Base-by-base conservation (phyloP, 1,140 invertebrate species). In the Calliopsis andreniformis region DNA sequence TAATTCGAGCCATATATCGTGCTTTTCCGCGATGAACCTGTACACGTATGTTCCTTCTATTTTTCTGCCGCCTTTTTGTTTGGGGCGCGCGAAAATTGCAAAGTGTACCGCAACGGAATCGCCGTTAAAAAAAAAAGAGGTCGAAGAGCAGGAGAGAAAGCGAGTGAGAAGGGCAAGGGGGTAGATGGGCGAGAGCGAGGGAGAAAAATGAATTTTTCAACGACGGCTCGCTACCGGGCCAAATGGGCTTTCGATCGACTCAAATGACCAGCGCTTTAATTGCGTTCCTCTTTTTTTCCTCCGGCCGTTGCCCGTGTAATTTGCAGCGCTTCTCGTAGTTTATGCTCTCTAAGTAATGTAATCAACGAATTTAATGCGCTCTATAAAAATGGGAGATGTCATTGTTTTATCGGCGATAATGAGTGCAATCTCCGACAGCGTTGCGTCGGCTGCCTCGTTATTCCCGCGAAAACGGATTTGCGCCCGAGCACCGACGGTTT, bases 211-310 rank as follows among this genome's bases (percentile, higher is more conserved):
- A 58, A 67, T 79, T 82, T 82, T 83, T 79, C 76, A 63, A 82
- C 80, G 80, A 82, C 69, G 80, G 70, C 45, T 45, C 64, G 76
- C 69, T 69, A 73, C 75, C 70, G 49, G 35, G 63, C 69, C 59
- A 83, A 83, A 83, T 83, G 77, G 80, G 66, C 76, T 83, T 83
- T 83, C 80, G 80, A 83, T 83, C 82, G 82, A 69, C 68, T 83
- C 80, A 78, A 83, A 79, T 79, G 69, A 82, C 80, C 71, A 61
- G 42, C 59, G 63, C 76, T 79, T 82, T 79, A 83, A 83, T 82
- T 83, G 78, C 76, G 53, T 79, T 77, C 49, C 67, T 76, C 55
- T 61, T 69, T 66, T 25, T 49, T 4, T 20, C 2, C 14, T 3
- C 14, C 6, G 42, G 6, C 55, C 28, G n/a, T n/a, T n/a, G 49